Evolutionary conservation across 2,888 invertebrate species (phyloP), one percentile per base, ranked within the genome.

Genomic region (Siphlonurus alternatus): DNA sequence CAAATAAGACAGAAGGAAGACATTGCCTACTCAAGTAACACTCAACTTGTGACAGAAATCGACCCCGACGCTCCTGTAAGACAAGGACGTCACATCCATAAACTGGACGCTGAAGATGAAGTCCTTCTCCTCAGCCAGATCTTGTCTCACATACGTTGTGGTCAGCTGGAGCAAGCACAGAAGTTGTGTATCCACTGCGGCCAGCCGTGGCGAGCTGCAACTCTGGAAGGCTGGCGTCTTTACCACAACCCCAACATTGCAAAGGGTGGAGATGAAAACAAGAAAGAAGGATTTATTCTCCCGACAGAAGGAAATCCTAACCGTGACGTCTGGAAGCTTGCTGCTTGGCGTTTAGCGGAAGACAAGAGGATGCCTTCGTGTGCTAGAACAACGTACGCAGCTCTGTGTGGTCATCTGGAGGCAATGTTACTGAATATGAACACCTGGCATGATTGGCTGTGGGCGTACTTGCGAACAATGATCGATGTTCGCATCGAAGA

Each of bases 1-100:
- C 86, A 89, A 70, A 73, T 91, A 63, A 61, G 59, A 25, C 53
- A 62, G 62, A 59, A 62, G 53, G 59, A 56, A 20, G 59, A 53
- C 22, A 81, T 83, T 23, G 80, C 82, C 1, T 85, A 85, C 70
- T 76, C 78, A 1, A 81, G 82, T 61, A 76, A 79, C 0, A 76
- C 79, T 19, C 77, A 81, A 60, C 78, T 85, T 61, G 83, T 91
- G 0, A 81, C 83, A 25, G 82, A 83, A 65, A 77, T 93, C 73
- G 94, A 96, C 76, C 95, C 95, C 1, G 95, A 96, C 82, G 94
- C 94, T 22, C 89, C 91, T 0, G 78, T 84, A 61, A 80, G 92
- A 62, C 87, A 93, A 72, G 84, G 85, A 62, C n/a, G 19, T 10
- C 25, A n/a, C 25, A 24, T 2, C 25, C 2, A 61, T 19, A 61